phyloP scores from a whole-genome alignment of 2,113 vertebrate genomes.

The Melozone crissalis region DNA sequence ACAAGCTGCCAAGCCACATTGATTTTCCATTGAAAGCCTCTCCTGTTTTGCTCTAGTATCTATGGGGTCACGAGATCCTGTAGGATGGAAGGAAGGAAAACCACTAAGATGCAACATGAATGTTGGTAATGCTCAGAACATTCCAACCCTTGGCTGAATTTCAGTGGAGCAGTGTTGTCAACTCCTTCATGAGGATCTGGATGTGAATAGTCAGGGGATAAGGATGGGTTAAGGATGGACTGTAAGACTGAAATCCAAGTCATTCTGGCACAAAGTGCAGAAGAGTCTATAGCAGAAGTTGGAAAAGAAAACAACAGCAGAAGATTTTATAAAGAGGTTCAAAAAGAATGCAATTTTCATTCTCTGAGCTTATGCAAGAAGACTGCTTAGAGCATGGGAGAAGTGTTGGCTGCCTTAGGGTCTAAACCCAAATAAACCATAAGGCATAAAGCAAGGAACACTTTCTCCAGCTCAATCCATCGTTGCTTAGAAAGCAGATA shows the following conservation, averaged over 20 bases:
- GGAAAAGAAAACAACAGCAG: background rate
- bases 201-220: background rate
- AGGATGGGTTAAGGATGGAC: background rate
- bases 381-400: background rate
- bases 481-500: background rate
- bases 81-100: background rate
- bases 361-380: background rate
- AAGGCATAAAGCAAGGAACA: background rate
- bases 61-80: background rate
- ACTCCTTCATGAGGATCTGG: background rate
- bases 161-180: background rate
- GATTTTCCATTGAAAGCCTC: conserved; percentile 24
- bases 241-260: background rate
- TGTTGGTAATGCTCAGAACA: background rate
- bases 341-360: background rate
- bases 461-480: background rate
- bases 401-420: background rate
- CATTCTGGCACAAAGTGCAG: background rate
- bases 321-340: background rate
- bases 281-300: background rate
- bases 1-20: conserved; percentile 19
- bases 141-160: background rate
- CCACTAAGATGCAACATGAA: background rate
- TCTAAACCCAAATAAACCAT: background rate
- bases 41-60: background rate